Conservation (phyloP, 2,797 vertebrate species). For the Danio choprae region DNA sequence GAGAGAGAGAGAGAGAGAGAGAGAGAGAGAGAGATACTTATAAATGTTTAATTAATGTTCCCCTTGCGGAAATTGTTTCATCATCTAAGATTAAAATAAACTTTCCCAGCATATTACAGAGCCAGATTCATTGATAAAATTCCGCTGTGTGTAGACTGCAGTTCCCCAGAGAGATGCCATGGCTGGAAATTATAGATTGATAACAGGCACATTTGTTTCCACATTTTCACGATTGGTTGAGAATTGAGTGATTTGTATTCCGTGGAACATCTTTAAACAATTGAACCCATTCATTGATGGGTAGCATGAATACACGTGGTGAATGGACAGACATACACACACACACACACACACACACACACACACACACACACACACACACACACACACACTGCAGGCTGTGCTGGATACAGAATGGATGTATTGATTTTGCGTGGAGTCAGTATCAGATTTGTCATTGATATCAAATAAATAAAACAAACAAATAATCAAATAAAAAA, state of each 20-base stretch:
- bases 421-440: conserved; percentile 17
- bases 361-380: too few relatives aligned
- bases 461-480: conserved; percentile 1
- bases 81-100: conserved; percentile 47
- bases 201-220: conserved; percentile 1
- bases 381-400: neutral
- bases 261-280: conserved; percentile 13
- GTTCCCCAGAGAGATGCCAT: neutral
- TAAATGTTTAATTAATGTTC: conserved; percentile 26
- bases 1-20: too few relatives aligned
- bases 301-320: neutral
- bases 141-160: neutral
- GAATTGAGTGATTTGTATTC: neutral
- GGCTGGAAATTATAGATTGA: neutral
- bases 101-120: neutral
- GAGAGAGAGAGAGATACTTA: neutral
- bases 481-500: too few relatives aligned
- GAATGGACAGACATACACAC: neutral
- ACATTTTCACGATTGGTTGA: conserved; percentile 3
- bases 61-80: conserved; percentile 18
- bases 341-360: neutral
- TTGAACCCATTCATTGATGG: neutral
- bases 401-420: neutral
- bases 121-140: conserved; percentile 21
- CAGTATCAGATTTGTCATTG: neutral